Conservation (phyloP, 2,113 vertebrate species). For the Halcyon malimbica region DNA sequence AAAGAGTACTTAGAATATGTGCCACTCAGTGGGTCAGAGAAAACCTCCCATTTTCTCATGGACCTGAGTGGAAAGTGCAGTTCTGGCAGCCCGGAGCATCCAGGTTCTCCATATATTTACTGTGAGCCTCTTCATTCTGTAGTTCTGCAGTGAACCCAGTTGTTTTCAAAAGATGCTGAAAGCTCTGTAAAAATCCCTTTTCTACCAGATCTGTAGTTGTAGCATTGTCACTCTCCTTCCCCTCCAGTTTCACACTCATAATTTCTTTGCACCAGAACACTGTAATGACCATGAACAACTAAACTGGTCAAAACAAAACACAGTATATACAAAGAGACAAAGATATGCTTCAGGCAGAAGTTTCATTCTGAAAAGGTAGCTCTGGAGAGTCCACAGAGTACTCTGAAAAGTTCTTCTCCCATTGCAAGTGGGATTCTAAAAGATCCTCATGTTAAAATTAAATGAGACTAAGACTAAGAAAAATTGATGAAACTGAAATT, state of each 20-base stretch:
- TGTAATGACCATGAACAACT: not conserved
- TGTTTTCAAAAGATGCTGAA: not conserved
- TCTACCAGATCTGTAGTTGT: not conserved
- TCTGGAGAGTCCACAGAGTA: not conserved
- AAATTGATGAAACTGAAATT: not conserved
- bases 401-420: not conserved
- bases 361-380: not conserved
- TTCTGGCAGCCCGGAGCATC: not conserved
- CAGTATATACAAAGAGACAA: not conserved
- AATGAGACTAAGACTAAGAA: not conserved
- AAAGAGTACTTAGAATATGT: not conserved
- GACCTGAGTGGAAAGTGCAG: not conserved
- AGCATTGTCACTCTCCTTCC: not conserved
- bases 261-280: not conserved
- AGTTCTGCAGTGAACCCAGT: not conserved
- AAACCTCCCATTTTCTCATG: not conserved
- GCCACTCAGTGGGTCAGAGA: not conserved
- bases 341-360: not conserved
- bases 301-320: not conserved
- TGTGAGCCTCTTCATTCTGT: not conserved
- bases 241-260: not conserved
- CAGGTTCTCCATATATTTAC: not conserved
- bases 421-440: not conserved
- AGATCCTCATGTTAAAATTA: not conserved
- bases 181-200: not conserved